Conservation (phyloP, 2,113 vertebrate genomes). For the Chamaetylas fuelleborni region DNA sequence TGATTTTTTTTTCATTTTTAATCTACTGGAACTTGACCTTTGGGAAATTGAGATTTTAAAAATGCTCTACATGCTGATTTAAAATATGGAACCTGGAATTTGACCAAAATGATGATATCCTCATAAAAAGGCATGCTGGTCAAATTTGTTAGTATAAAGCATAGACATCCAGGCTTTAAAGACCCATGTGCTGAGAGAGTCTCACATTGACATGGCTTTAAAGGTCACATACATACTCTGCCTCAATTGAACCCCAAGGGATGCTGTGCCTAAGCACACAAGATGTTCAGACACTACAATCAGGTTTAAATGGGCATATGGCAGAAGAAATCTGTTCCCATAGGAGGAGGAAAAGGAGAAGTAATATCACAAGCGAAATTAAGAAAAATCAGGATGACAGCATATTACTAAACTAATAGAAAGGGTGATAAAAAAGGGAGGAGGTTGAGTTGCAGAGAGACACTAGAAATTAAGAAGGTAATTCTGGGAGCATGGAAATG, state of each 20-base stretch:
- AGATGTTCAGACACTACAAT: constrained; percentile 58
- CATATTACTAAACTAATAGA: constrained; percentile 30
- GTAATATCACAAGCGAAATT: constrained; percentile 53
- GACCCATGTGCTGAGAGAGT: constrained; percentile 22
- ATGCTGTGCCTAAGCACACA: constrained; percentile 52
- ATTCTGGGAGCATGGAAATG: neutral
- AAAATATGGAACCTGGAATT: constrained; percentile 23
- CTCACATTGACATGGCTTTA: constrained; percentile 53
- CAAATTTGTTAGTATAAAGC: constrained; percentile 32
- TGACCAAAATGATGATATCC: neutral
- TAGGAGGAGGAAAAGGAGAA: constrained; percentile 43
- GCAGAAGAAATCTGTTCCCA: constrained; percentile 59
- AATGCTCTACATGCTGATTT: neutral
- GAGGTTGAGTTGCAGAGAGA: neutral
- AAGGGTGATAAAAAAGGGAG: neutral
- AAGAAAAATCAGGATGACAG: constrained; percentile 54
- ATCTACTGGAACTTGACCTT: constrained; percentile 1
- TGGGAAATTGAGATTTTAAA: constrained; percentile 18
- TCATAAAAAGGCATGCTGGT: constrained; percentile 36
- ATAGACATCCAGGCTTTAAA: constrained; percentile 7
- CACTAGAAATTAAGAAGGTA: neutral
- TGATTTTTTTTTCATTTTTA: constrained; percentile 23
- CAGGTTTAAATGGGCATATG: constrained; percentile 67
- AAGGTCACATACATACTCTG: constrained; percentile 35
- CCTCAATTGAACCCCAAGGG: constrained; percentile 32